These are phyloP conservation scores for Podarcis lilfordi DNA, from an alignment of 2,797 vertebrate genomes.

Conservation along the genomic window DNA sequence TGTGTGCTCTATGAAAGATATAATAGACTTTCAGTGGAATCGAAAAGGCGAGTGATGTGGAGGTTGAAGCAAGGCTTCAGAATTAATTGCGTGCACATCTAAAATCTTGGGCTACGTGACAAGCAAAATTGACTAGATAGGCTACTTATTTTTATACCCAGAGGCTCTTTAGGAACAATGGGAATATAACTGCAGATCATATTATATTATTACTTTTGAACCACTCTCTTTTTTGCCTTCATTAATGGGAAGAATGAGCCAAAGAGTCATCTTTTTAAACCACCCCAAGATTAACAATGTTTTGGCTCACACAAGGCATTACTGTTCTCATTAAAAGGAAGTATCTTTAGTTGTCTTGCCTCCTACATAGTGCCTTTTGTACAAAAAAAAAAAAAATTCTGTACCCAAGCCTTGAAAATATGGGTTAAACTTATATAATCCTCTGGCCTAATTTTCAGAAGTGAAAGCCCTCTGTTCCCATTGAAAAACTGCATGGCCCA, in stretches of 20 bases:
- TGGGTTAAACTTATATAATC: not conserved
- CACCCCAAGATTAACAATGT: slow-evolving; percentile 15
- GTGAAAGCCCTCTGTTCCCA: not conserved
- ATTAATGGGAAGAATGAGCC: not conserved
- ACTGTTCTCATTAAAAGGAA: slow-evolving; percentile 17
- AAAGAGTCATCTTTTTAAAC: not conserved
- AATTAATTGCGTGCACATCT: not conserved
- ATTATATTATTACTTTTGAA: not conserved
- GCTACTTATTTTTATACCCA: not conserved
- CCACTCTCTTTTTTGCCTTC: not conserved
- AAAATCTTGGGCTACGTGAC: not conserved
- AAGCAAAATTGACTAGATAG: not conserved
- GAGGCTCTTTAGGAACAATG: not conserved
- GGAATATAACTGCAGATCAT: not conserved
- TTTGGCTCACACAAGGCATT: not conserved
- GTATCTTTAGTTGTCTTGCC: not conserved
- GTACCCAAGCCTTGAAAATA: not conserved
- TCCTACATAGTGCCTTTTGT: rapidly evolving
- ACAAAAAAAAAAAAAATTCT: not conserved
- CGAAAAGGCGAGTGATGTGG: not conserved
- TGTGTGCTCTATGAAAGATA: not conserved
- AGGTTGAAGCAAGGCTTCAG: not conserved
- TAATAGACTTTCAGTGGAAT: not conserved
- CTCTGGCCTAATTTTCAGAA: not conserved
- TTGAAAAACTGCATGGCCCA: not conserved